Evolutionary conservation across 2,113 vertebrate genomes (phyloP).

Genomic region (Silurus meridionalis): DNA sequence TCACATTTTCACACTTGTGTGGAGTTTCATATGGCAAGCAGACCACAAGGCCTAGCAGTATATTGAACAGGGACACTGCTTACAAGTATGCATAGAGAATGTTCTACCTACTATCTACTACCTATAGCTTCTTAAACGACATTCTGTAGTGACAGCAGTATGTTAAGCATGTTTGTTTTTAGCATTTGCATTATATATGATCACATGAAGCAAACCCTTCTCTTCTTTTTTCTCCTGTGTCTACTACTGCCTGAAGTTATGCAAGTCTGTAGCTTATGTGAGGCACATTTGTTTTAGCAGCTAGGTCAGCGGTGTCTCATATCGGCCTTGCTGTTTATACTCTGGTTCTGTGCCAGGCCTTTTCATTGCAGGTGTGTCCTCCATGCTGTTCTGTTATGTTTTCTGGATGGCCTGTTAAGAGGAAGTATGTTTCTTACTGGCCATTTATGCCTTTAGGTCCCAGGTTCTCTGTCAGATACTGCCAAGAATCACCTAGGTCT

Average conservation of each 20-base stretch:
- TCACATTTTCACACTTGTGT: slow-evolving; percentile 54
- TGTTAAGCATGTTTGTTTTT: slow-evolving; percentile 11
- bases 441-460: slow-evolving; percentile 26
- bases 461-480: not conserved
- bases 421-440: slow-evolving; percentile 38
- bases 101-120: not conserved
- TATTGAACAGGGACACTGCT: not conserved
- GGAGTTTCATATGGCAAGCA: slow-evolving; percentile 27
- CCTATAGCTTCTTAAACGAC: not conserved
- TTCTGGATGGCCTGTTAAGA: slow-evolving; percentile 26
- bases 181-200: not conserved
- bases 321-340: slow-evolving; percentile 53
- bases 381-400: slow-evolving; percentile 20
- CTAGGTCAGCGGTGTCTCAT: slow-evolving; percentile 50
- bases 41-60: not conserved
- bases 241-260: slow-evolving; percentile 14
- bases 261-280: slow-evolving; percentile 41
- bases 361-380: slow-evolving; percentile 34
- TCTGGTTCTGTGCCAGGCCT: slow-evolving; percentile 42
- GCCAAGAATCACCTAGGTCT: slow-evolving; percentile 43
- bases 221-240: not conserved
- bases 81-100: slow-evolving; percentile 8
- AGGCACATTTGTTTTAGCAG: slow-evolving; percentile 57
- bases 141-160: not conserved
- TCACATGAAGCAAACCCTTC: slow-evolving; percentile 8